Base-by-base conservation (phyloP, 1,140 invertebrate species). In the Oryzaephilus surinamensis region DNA sequence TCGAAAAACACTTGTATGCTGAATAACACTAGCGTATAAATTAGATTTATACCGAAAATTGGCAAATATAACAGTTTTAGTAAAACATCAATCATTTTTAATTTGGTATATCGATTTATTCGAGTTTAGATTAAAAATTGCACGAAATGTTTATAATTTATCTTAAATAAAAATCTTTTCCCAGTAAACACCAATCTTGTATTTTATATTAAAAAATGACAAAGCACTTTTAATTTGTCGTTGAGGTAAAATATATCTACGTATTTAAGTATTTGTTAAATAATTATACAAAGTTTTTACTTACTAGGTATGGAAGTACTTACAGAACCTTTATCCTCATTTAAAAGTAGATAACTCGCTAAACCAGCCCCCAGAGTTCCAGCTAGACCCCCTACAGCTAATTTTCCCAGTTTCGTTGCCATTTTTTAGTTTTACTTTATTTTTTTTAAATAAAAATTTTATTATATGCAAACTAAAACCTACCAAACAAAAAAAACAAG, bases 331-430 rank as follows among this genome's bases (percentile, higher is more conserved):
- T 38, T 37, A 15, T 52, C 41, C 23, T 55, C 50, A 11, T 46
- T 55, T 12, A 58, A 40, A 13, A 73, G 48, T 3, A 71, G 54
- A 62, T 70, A 70, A 32, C 65, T 61, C 0, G 69, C 64, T 4
- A 73, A 17, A 26, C 64, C 66, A 19, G 69, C 69, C 31, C 71
- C 67, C 2, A 67, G 63, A 8, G 65, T 63, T 17, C 64, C 63
- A 7, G 69, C 62, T 23, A 65, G 50, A 26, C 67, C 64, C 17
- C 66, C 64, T 10, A 69, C 54, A 13, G 67, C 53, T 38, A 74
- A 48, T 60, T 57, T 65, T 23, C 63, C 65, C 50, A 73, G 63
- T 46, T 64, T 65, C 12, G 67, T 64, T 18, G 64, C 54, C 66
- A 69, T 69, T 31, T 44, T 54, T 31, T 10, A n/a, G n/a, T n/a